Evolutionary conservation across 2,888 invertebrate species (phyloP).

Genomic region (Ichneumoninae sp.): DNA sequence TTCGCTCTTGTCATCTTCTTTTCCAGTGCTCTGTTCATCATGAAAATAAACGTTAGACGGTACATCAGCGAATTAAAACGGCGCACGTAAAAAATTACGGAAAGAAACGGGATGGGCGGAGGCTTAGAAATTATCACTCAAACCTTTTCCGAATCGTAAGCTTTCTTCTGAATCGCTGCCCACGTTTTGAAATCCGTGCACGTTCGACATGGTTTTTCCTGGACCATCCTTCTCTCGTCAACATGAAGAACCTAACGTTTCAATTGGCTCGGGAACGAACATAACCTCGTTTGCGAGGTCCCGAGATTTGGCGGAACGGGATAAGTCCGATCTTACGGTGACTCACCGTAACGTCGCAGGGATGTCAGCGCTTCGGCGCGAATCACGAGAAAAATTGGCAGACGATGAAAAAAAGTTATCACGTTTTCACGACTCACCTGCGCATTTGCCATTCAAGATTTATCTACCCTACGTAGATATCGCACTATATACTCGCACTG

Average conservation of each 20-base stretch:
- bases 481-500: not conserved
- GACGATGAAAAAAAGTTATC: not conserved
- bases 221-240: conserved; percentile 71
- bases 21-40: conserved; percentile 44
- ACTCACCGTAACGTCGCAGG: not conserved
- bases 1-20: conserved; percentile 68
- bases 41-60: conserved; percentile 11
- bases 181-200: conserved; percentile 91
- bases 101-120: not conserved
- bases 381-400: not conserved
- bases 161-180: conserved; percentile 87
- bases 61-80: not conserved
- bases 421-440: not conserved
- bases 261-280: conserved; percentile 3
- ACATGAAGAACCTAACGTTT: conserved; percentile 41
- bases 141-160: conserved; percentile 81
- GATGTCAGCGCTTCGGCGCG: not conserved
- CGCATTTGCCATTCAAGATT: conserved; percentile 4
- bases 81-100: not conserved
- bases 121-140: conserved; percentile 12
- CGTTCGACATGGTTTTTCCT: conserved; percentile 87
- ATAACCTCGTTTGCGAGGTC: conserved; percentile 24
- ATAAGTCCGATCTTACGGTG: not conserved
- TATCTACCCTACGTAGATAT: not conserved
- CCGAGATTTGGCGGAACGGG: not conserved